A percentile compares a stretch with the other conserved stretches of the same genome.
These are phyloP conservation scores for Poeciliopsis gracilis DNA, from an alignment of 2,797 vertebrate species.

Conservation along the genomic window DNA sequence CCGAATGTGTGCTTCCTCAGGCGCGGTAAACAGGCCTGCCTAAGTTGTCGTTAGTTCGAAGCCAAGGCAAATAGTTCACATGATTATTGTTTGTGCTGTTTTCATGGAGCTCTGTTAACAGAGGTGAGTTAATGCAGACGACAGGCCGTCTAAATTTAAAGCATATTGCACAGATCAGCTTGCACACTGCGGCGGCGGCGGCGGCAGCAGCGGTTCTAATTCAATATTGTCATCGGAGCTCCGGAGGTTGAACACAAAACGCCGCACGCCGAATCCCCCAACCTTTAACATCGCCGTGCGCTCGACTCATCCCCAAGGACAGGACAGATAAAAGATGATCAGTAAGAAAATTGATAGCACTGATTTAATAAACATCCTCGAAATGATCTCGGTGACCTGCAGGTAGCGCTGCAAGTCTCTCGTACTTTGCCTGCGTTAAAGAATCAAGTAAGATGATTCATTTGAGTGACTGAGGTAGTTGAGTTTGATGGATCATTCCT, in stretches of 20 bases:
- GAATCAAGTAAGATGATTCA: constrained; percentile 99
- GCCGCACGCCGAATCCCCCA: constrained; percentile 76
- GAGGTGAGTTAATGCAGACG: constrained; percentile 51
- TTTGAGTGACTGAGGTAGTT: constrained; percentile 98
- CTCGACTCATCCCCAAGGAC: constrained; percentile 82
- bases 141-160: constrained; percentile 50
- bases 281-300: constrained; percentile 82
- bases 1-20: constrained; percentile 82
- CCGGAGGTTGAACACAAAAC: constrained; percentile 69
- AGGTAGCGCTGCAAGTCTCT: constrained; percentile 82
- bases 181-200: constrained; percentile 52
- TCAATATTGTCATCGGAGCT: constrained; percentile 68
- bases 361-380: constrained; percentile 85
- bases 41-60: constrained; percentile 77
- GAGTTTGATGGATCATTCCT: constrained; percentile 99
- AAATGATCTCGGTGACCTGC: constrained; percentile 81
- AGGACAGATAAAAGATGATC: constrained; percentile 84
- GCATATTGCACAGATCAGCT: constrained; percentile 68
- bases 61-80: constrained; percentile 76
- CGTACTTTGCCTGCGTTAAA: constrained; percentile 87
- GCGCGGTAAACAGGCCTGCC: constrained; percentile 82
- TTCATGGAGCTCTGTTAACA: constrained; percentile 59
- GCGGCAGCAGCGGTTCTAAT: constrained; percentile 59
- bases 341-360: constrained; percentile 83
- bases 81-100: constrained; percentile 77